Evolutionary conservation across 2,888 invertebrate species (phyloP), one percentile per base, ranked within the genome.

Genomic region (Rosalia funebris): DNA sequence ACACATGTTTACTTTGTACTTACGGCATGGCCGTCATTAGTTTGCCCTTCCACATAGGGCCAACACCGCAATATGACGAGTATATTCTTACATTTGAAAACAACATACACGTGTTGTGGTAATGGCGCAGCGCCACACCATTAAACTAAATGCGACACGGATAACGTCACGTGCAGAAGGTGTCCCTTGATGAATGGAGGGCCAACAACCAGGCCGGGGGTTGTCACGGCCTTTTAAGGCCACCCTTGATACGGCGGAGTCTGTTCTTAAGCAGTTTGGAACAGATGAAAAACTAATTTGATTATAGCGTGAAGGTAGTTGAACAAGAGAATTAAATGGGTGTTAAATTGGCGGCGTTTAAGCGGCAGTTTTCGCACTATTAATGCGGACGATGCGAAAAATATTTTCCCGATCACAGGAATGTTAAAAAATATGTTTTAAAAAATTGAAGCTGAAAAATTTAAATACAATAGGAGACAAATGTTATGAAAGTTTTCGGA

Each of bases 81-180:
- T 44, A 10, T 25, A 20, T 39, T 16, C 39, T 50, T 20, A 50
- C 25, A 39, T 14, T 15, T 16, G 14, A 39, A 39, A 37, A 50
- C 39, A 39, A 17, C 48, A 48, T 25, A 50, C 52, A 42, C 32
- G 41, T 53, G 52, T 53, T 53, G 16, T 17, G 42, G 52, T 31
- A 15, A 9, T 11, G 41, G 41, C 42, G 52, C 19, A 42, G n/a
- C 16, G 37, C 42, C 42, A 32, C 19, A 16, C 52, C 42, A 32
- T 32, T 53, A 32, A 41, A 12, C 42, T 48, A 48, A 57, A 20
- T 19, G 48, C 57, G 57, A 57, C 57, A 57, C 42, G 57, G 57
- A 41, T 48, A 47, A 48, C 37, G 57, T 57, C 57, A 41, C 47
- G 48, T 57, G 57, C 57, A 57, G 57, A 57, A 57, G 57, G 48